Evolutionary conservation across 2,888 invertebrate genomes (phyloP).

Genomic region (Lagria hirta): DNA sequence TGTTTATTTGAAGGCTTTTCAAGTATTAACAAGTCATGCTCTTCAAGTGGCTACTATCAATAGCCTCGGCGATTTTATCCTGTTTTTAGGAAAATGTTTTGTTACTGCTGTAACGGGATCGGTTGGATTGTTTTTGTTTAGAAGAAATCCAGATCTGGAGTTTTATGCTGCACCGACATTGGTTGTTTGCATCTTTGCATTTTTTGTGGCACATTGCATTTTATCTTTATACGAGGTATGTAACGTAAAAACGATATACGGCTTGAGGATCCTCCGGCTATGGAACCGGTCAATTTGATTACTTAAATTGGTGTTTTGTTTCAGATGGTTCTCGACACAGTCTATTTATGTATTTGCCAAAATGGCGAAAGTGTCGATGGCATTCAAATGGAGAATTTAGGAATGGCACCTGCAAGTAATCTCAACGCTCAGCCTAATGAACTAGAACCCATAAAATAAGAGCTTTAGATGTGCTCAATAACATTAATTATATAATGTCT

Average conservation of each 20-base stretch:
- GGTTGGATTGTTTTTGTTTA: conserved; percentile 74
- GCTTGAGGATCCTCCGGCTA: background rate
- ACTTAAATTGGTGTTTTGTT: conserved; percentile 41
- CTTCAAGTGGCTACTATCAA: conserved; percentile 90
- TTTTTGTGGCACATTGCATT: conserved; percentile 91
- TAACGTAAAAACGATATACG: background rate
- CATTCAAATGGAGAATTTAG: conserved; percentile 85
- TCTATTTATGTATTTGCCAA: conserved; percentile 93
- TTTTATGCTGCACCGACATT: conserved; percentile 87
- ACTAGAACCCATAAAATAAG: conserved; percentile 55
- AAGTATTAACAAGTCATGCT: conserved; percentile 78
- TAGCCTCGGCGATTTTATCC: conserved; percentile 87
- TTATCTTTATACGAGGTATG: conserved; percentile 90
- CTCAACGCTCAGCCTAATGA: conserved; percentile 45
- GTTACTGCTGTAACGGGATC: conserved; percentile 83
- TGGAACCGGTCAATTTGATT: background rate
- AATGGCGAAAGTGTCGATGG: conserved; percentile 79
- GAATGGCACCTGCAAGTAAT: conserved; percentile 55
- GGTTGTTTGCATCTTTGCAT: conserved; percentile 80
- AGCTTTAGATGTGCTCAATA: too few species aligned
- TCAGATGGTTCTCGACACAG: conserved; percentile 91
- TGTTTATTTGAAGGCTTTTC: conserved; percentile 72
- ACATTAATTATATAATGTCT: too few species aligned
- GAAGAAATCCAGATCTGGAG: conserved; percentile 70
- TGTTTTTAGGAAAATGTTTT: conserved; percentile 83